phyloP scores from a whole-genome alignment of 64 coral and sea anemone genomes.

The Stylophora pistillata region DNA sequence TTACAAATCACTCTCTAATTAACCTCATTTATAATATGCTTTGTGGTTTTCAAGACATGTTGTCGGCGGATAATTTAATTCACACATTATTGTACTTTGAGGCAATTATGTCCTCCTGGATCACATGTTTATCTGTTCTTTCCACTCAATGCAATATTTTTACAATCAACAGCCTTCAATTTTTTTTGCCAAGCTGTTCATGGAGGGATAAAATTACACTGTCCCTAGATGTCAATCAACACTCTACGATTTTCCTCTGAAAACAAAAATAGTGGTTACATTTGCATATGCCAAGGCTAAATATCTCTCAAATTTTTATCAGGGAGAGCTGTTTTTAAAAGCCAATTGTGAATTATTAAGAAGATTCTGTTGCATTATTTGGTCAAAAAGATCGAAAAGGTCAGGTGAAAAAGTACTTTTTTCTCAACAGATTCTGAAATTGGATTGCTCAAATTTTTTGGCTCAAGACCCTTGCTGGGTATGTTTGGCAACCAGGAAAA shows the following conservation, averaged over 20 bases:
- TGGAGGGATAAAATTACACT: background rate
- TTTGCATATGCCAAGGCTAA: background rate
- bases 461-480: conserved; percentile 11
- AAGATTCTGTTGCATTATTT: background rate
- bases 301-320: background rate
- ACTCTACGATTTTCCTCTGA: background rate
- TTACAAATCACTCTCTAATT: background rate
- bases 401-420: background rate
- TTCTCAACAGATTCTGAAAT: background rate
- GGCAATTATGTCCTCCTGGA: no score
- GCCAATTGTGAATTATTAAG: background rate
- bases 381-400: background rate
- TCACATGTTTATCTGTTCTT: background rate
- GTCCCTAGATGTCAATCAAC: background rate
- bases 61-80: background rate
- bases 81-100: background rate
- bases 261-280: conserved; percentile 1
- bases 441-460: background rate
- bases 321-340: background rate
- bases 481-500: background rate
- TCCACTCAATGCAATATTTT: background rate
- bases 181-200: conserved; percentile 9
- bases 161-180: background rate
- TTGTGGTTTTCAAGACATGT: background rate
- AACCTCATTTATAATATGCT: background rate